Evolutionary conservation across 2,888 invertebrate genomes (phyloP), one percentile per base, ranked within the genome.

Genomic region (Drosophila silvestris): DNA sequence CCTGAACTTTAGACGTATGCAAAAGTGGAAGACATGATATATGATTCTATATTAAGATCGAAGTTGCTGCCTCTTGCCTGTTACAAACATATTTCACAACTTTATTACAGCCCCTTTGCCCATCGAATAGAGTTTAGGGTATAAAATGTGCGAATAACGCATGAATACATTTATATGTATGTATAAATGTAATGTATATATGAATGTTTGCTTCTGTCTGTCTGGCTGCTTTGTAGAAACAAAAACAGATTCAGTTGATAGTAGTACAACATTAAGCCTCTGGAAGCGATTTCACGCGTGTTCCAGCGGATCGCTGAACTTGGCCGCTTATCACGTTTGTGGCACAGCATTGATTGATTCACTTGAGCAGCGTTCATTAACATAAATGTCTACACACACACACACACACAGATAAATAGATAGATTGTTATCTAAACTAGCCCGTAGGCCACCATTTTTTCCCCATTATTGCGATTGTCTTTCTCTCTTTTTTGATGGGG

Each of bases 281-380:
- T 41, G 57, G 53, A 70, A 69, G 57, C 57, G 39, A 66, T 70
- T 78, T 65, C 14, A 61, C 28, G 64, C 51, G 52, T 82, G 53
- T 62, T 67, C 50, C 28, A 59, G 30, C 62, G n/a, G 70, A 70
- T 54, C 71, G 67, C 66, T 85, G 83, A 89, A 85, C 91, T 89
- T 77, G 70, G 32, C 19, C 57, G 51, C 76, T 70, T 84, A 84
- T 81, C 85, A 54, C 28, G 44, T 39, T 56, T 50, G 54, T 19
- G n/a, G 26, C 22, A 28, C 19, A 52, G 59, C 82, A 64, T 53
- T 90, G 89, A 85, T 90, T 88, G 70, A 90, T 89, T 73, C 57
- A 65, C 77, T 79, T 83, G 50, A 57, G 44, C 51, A 62, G 53
- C 41, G 54, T 70, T 59, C 72, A 82, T 85, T 72, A 70, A 84